Conservation (phyloP, 2,888 invertebrate species). For the Clistopyga incitator region DNA sequence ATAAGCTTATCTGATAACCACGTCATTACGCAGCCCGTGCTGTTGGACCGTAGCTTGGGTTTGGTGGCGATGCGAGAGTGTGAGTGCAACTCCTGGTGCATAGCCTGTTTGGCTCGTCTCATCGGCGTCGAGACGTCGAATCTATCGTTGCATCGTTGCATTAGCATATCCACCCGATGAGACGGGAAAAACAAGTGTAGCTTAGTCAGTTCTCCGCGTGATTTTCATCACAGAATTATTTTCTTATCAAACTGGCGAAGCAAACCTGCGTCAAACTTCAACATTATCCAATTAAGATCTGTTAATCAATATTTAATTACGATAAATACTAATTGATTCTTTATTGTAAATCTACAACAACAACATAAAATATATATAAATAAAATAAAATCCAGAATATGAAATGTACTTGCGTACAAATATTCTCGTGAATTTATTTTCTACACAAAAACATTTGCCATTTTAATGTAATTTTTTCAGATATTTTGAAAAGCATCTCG, state of each 20-base stretch:
- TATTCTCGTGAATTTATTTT: no score
- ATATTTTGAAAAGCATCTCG: not conserved
- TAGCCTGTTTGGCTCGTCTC: constrained; percentile 16
- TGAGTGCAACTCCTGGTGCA: constrained; percentile 10
- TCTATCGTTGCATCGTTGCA: constrained; percentile 65
- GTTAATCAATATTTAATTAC: not conserved
- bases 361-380: no score
- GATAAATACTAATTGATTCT: not conserved
- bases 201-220: constrained; percentile 67
- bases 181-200: constrained; percentile 75
- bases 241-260: constrained; percentile 6
- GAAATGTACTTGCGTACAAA: no score
- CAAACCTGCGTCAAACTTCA: not conserved
- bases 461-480: not conserved
- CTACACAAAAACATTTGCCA: no score
- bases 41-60: constrained; percentile 72
- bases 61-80: constrained; percentile 40
- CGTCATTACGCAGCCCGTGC: constrained; percentile 76
- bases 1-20: constrained; percentile 82
- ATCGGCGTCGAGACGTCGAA: constrained; percentile 52
- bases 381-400: no score
- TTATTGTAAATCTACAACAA: not conserved
- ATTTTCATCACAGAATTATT: constrained; percentile 44
- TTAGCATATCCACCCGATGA: constrained; percentile 76
- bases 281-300: not conserved